Percentiles rank a stretch among this genome's conserved stretches.
These are phyloP conservation scores for Sitta europaea DNA, from an alignment of 2,113 vertebrate species.

Conservation along the genomic window DNA sequence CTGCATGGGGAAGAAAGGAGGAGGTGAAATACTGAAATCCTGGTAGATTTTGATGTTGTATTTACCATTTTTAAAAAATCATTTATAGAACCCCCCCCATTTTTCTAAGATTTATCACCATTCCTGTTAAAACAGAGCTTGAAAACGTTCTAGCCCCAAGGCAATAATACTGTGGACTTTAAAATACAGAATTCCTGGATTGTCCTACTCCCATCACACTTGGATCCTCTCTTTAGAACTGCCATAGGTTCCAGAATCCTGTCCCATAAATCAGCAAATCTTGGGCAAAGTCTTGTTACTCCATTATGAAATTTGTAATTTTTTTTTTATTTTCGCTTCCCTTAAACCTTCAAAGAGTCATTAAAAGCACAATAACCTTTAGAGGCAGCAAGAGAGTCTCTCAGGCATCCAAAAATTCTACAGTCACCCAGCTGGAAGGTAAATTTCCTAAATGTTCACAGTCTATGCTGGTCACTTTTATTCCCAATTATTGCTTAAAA, in stretches of 20 bases:
- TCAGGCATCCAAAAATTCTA: not conserved
- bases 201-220: not conserved
- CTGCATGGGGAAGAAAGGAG: not conserved
- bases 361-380: not conserved
- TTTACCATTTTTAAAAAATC: not conserved
- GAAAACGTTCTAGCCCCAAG: not conserved
- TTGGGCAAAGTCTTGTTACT: not conserved
- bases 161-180: not conserved
- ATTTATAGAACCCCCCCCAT: accelerated
- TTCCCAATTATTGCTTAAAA: constrained; percentile 5
- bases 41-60: not conserved
- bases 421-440: not conserved
- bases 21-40: not conserved
- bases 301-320: not conserved
- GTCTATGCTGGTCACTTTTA: not conserved
- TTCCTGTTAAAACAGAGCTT: not conserved
- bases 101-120: not conserved
- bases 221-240: not conserved
- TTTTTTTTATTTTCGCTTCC: not conserved
- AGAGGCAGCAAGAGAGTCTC: not conserved
- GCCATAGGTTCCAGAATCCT: not conserved
- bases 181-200: not conserved
- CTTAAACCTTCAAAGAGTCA: not conserved
- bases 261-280: not conserved
- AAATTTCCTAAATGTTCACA: not conserved